Percentiles rank a stretch among this genome's conserved stretches.
These are phyloP conservation scores for Morpho achilles DNA, from an alignment of 2,888 invertebrate genomes.

Conservation along the genomic window DNA sequence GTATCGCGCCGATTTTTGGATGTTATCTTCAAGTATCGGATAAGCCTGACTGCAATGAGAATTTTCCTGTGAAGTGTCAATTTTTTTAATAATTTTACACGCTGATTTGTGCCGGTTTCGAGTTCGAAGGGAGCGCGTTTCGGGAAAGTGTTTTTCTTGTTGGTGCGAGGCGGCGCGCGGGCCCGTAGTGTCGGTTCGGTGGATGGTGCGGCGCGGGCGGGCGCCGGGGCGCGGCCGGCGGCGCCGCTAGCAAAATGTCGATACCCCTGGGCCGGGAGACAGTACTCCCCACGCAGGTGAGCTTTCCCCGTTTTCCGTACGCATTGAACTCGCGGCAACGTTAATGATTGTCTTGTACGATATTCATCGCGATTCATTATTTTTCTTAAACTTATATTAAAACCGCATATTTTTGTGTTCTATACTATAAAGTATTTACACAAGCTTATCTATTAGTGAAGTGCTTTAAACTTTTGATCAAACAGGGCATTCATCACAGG, in stretches of 20 bases:
- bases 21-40: constrained; percentile 40
- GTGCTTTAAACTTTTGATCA: too few relatives aligned
- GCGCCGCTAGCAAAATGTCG: constrained; percentile 77
- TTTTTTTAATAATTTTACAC: constrained; percentile 27
- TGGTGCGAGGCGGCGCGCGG: constrained; percentile 49
- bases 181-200: constrained; percentile 59
- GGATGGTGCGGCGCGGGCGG: constrained; percentile 72
- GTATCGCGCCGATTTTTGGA: constrained; percentile 33
- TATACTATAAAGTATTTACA: too few relatives aligned
- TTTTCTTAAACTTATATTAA: too few relatives aligned
- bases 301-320: constrained; percentile 40
- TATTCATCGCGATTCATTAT: not conserved
- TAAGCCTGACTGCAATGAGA: constrained; percentile 35
- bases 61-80: constrained; percentile 45
- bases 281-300: constrained; percentile 74
- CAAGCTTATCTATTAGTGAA: too few relatives aligned
- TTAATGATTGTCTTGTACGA: constrained; percentile 12
- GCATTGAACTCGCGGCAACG: constrained; percentile 23
- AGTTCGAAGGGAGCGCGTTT: constrained; percentile 41
- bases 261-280: constrained; percentile 77
- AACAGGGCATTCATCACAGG: too few relatives aligned
- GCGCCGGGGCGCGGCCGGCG: constrained; percentile 77
- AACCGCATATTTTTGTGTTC: too few relatives aligned
- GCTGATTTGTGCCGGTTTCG: constrained; percentile 36
- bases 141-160: constrained; percentile 70